phyloP scores from a whole-genome alignment of 2,113 vertebrate genomes.

The Marmota monax region DNA sequence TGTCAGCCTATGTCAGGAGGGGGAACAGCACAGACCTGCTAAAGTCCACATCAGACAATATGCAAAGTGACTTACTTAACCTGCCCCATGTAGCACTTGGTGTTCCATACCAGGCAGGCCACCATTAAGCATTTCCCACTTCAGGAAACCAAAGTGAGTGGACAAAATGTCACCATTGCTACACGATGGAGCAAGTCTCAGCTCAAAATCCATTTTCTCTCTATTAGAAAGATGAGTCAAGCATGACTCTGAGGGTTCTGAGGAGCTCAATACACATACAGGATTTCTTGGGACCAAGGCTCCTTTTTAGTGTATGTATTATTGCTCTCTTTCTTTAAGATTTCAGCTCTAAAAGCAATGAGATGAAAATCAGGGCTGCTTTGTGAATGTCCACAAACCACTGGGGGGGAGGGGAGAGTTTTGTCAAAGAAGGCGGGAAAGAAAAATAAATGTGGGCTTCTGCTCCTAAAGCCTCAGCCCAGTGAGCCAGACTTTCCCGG shows the following conservation, averaged over 20 bases:
- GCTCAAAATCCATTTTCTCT: constrained; percentile 27
- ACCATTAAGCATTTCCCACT: not conserved
- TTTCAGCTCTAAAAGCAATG: not conserved
- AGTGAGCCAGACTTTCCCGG: constrained; percentile 76
- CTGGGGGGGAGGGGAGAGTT: constrained; percentile 37
- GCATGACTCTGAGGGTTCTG: not conserved
- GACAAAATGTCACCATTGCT: constrained; percentile 1
- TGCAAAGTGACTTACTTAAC: not conserved
- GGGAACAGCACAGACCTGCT: not conserved
- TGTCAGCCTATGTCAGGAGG: not conserved
- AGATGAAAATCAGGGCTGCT: constrained; percentile 68
- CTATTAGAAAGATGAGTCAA: constrained; percentile 38
- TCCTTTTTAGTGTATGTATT: not conserved
- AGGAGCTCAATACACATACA: not conserved
- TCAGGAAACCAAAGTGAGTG: not conserved
- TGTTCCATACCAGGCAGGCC: not conserved
- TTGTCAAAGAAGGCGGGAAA: constrained; percentile 81
- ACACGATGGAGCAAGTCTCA: not conserved
- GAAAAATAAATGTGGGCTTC: constrained; percentile 82
- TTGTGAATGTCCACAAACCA: constrained; percentile 72
- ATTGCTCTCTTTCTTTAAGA: constrained; percentile 50
- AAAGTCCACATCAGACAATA: rapidly evolving
- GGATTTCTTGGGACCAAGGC: not conserved
- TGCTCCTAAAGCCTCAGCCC: constrained; percentile 79
- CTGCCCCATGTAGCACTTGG: not conserved